A percentile compares a stretch with the other conserved stretches of the same genome.
Evolutionary conservation across 2,888 invertebrate genomes (phyloP).

Genomic region (Siphlonurus alternatus): DNA sequence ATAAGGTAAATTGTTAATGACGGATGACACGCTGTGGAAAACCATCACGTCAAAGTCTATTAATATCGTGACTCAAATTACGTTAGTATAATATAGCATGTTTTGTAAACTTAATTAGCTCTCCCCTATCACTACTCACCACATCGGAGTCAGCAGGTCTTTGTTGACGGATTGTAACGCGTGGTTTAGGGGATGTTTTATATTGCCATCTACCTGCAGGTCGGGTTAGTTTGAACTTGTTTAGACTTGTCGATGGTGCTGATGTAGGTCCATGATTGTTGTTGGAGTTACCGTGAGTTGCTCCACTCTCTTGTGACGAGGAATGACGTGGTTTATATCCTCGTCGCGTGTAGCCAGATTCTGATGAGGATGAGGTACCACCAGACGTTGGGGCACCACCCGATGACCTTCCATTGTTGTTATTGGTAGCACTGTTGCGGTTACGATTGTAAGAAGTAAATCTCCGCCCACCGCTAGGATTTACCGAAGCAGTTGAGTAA

Average conservation of each 20-base stretch:
- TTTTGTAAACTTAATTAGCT: too few species aligned
- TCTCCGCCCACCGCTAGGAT: slow-evolving; percentile 30
- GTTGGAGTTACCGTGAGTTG: neutral
- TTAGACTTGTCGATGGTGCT: slow-evolving; percentile 40
- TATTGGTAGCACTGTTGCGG: slow-evolving; percentile 16
- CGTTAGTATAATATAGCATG: too few species aligned
- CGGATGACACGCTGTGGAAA: too few species aligned
- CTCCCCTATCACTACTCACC: too few species aligned
- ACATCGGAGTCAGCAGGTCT: slow-evolving; percentile 13
- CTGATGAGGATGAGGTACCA: neutral
- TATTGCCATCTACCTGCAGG: slow-evolving; percentile 81
- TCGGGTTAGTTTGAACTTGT: slow-evolving; percentile 66
- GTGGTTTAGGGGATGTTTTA: slow-evolving; percentile 74
- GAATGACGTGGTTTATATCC: slow-evolving; percentile 37
- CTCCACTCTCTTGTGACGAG: neutral
- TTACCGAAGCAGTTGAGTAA: slow-evolving; percentile 28
- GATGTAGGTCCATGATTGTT: slow-evolving; percentile 7
- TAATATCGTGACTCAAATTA: too few species aligned
- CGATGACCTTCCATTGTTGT: neutral
- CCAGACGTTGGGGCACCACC: slow-evolving; percentile 8
- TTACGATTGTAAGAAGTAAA: slow-evolving; percentile 9
- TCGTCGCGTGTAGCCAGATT: slow-evolving; percentile 26
- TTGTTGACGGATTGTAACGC: slow-evolving; percentile 60
- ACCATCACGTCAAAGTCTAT: too few species aligned
- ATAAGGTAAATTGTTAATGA: too few species aligned